phyloP scores from a whole-genome alignment of 2,797 vertebrate genomes.

The Paramormyrops hopkinsi region DNA sequence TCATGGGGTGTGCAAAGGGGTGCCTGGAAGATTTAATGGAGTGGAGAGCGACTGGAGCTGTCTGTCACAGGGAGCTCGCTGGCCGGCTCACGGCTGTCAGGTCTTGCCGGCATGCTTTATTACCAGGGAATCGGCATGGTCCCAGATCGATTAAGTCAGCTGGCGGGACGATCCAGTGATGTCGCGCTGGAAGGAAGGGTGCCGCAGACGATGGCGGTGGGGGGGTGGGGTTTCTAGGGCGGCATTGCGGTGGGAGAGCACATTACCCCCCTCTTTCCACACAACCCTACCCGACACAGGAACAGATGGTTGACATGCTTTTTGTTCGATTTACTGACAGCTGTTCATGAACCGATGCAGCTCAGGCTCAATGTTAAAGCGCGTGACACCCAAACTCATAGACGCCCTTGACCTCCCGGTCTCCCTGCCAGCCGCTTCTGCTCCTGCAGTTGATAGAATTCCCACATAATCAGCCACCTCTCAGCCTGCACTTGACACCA shows the following conservation, averaged over 20 bases:
- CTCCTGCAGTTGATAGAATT: not conserved
- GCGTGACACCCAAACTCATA: not conserved
- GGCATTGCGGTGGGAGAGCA: not conserved
- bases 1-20: not conserved
- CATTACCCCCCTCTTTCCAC: not conserved
- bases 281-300: not conserved
- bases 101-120: not conserved
- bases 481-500: not conserved
- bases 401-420: not conserved
- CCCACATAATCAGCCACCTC: not conserved
- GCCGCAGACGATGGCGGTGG: not conserved
- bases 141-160: conserved; percentile 12
- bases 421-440: not conserved
- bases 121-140: not conserved
- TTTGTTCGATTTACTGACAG: not conserved
- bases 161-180: not conserved
- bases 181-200: not conserved
- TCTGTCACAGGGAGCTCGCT: not conserved
- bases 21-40: not conserved
- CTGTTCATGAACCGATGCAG: not conserved
- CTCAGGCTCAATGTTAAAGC: not conserved
- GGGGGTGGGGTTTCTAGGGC: not conserved
- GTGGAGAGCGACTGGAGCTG: not conserved
- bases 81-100: not conserved
- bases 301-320: not conserved